phyloP scores from a whole-genome alignment of 1,140 invertebrate species.

The Dendroctonus valens region DNA sequence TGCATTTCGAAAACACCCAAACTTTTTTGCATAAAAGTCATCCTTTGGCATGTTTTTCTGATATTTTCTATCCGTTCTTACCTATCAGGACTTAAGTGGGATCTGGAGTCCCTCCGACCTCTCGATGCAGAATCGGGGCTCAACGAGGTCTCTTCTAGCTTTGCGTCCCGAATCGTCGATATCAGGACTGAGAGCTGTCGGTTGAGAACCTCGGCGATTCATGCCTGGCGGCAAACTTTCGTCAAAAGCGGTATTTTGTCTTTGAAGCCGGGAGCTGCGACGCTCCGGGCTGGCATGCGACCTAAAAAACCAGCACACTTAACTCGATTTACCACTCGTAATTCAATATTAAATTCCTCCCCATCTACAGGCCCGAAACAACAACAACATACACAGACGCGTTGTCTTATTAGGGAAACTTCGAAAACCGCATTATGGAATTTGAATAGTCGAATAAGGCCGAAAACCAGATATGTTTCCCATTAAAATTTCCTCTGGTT shows the following conservation, averaged over 20 bases:
- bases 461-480: too few species aligned
- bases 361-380: too few species aligned
- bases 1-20: too few species aligned
- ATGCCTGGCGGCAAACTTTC: conserved; percentile 70
- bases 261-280: conserved; percentile 69
- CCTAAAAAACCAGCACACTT: conserved; percentile 37
- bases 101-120: conserved; percentile 70
- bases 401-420: too few species aligned
- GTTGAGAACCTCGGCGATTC: conserved; percentile 68
- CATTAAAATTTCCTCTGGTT: too few species aligned
- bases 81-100: conserved; percentile 77
- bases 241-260: conserved; percentile 86
- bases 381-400: too few species aligned
- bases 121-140: conserved; percentile 81
- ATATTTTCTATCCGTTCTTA: neutral
- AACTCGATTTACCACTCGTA: neutral
- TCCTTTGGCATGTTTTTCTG: too few species aligned
- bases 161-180: conserved; percentile 63
- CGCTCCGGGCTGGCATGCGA: conserved; percentile 64
- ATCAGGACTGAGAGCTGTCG: conserved; percentile 78
- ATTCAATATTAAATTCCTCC: too few species aligned
- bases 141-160: conserved; percentile 76
- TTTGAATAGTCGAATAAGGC: too few species aligned
- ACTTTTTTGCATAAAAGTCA: too few species aligned
- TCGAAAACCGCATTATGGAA: too few species aligned